Evolutionary conservation across 2,113 vertebrate species (phyloP).

Genomic region (Manacus vitellinus): DNA sequence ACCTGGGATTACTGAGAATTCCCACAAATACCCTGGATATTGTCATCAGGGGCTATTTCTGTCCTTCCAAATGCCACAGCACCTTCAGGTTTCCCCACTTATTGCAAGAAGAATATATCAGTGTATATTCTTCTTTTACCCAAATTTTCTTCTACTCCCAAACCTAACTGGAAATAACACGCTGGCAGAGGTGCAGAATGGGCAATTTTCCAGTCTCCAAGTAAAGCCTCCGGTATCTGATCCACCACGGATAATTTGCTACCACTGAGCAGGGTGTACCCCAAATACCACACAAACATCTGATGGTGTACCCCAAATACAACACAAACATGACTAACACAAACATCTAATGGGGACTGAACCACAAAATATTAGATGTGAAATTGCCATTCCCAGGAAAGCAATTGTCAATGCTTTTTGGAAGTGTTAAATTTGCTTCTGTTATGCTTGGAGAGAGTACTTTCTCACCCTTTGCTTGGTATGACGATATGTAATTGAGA

Average conservation of each 20-base stretch:
- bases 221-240: neutral
- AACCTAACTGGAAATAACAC: neutral
- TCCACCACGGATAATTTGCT: rapidly evolving
- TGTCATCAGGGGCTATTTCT: neutral
- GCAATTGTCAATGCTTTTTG: neutral
- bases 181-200: neutral
- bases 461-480: neutral
- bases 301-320: neutral
- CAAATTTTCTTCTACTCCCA: neutral
- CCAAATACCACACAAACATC: rapidly evolving
- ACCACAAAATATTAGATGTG: neutral
- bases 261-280: neutral
- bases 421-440: neutral
- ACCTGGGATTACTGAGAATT: neutral
- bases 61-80: neutral
- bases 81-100: neutral
- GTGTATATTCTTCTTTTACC: neutral
- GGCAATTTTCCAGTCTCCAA: neutral
- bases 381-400: rapidly evolving
- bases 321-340: neutral
- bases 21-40: neutral
- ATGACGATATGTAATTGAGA: neutral
- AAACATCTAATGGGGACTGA: neutral
- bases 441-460: neutral
- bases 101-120: neutral